Percentiles rank a stretch among this genome's conserved stretches.
These are phyloP conservation scores for Neofelis nebulosa DNA, from an alignment of 2,113 vertebrate species.

Conservation along the genomic window DNA sequence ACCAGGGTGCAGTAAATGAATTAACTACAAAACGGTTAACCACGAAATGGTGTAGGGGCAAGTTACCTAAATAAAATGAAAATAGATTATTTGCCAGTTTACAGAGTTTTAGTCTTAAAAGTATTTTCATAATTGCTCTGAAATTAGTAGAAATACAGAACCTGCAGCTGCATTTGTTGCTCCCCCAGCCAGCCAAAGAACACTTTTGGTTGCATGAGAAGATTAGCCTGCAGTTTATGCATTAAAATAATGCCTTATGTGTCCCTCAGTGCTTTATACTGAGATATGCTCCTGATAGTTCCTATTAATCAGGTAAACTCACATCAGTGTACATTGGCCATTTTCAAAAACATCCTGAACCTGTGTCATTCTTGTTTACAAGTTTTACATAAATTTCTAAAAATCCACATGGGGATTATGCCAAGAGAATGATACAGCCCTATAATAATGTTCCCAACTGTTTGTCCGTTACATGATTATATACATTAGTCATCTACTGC, in stretches of 20 bases:
- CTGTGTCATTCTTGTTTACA: background rate
- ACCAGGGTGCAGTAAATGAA: background rate
- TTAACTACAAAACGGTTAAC: background rate
- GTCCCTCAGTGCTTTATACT: background rate
- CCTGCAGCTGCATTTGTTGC: background rate
- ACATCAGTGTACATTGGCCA: background rate
- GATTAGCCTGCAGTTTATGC: background rate
- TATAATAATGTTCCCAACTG: background rate
- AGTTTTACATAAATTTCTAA: background rate
- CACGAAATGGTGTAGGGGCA: background rate
- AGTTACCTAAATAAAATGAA: slow-evolving; percentile 17
- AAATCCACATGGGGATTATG: background rate
- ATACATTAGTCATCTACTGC: background rate
- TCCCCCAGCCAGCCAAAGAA: background rate
- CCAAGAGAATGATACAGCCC: background rate
- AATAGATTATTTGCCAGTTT: slow-evolving; percentile 3
- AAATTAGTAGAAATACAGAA: background rate
- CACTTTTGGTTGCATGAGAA: background rate
- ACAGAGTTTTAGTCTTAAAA: background rate
- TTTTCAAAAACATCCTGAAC: background rate
- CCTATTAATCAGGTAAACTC: background rate
- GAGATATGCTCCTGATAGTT: background rate
- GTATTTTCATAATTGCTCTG: background rate
- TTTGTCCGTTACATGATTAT: background rate
- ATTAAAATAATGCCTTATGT: background rate